Percentiles rank a stretch among this genome's conserved stretches.
These are phyloP conservation scores for Tortrix viridana DNA, from an alignment of 2,888 invertebrate species.

Conservation along the genomic window DNA sequence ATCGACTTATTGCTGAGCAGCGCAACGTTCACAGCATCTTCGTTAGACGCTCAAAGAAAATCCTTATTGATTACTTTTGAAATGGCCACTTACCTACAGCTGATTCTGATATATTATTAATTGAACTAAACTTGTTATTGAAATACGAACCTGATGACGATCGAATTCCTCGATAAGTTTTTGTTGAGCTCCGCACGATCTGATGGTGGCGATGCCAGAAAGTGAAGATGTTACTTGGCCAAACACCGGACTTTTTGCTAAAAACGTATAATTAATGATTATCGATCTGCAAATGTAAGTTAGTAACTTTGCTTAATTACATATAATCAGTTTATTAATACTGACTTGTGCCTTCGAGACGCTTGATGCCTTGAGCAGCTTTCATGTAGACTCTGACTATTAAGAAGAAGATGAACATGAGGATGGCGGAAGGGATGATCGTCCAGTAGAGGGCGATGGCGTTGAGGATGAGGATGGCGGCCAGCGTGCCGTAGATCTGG, in stretches of 20 bases:
- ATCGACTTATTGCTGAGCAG: not conserved
- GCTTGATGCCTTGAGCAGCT: conserved; percentile 88
- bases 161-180: conserved; percentile 86
- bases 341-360: conserved; percentile 86
- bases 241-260: conserved; percentile 92
- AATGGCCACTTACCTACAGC: not conserved
- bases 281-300: not conserved
- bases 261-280: conserved; percentile 41
- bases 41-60: not conserved
- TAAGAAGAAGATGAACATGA: conserved; percentile 83
- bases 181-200: conserved; percentile 87
- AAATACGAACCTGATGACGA: conserved; percentile 73
- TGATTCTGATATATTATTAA: conserved; percentile 6
- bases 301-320: not conserved
- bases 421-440: conserved; percentile 82
- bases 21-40: not conserved
- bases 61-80: conserved; percentile 3
- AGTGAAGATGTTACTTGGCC: conserved; percentile 90
- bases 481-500: conserved; percentile 79
- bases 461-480: conserved; percentile 85
- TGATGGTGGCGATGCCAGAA: conserved; percentile 89
- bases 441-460: conserved; percentile 85
- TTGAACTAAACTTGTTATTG: not conserved
- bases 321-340: conserved; percentile 36
- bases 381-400: conserved; percentile 86